Percentiles rank a stretch among this genome's conserved stretches.
phyloP scores from a whole-genome alignment of 2,113 vertebrate species.

The Hippocampus guttulatus region DNA sequence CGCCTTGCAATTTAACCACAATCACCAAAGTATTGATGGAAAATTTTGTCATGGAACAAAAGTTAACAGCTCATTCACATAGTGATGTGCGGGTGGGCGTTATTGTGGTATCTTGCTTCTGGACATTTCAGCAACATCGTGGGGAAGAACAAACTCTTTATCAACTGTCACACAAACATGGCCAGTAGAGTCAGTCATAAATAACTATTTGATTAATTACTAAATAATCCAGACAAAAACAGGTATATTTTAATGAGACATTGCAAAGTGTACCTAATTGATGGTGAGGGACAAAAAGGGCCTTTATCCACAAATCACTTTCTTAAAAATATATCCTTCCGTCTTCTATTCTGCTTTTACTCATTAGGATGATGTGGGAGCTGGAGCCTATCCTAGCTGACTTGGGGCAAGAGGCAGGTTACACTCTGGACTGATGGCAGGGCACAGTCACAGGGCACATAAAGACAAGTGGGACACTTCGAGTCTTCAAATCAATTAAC shows the following conservation, averaged over 20 bases:
- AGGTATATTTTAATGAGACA: not conserved
- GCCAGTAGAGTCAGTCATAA: not conserved
- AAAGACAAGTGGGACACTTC: too few relatives aligned
- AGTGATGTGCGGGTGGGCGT: too few relatives aligned
- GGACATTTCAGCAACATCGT: not conserved
- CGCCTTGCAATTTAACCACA: too few relatives aligned
- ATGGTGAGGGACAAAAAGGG: not conserved
- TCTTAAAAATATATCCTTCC: not conserved
- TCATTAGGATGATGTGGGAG: not conserved
- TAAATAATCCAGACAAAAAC: not conserved
- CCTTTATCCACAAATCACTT: not conserved
- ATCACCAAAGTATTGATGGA: too few relatives aligned
- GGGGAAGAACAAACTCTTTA: not conserved
- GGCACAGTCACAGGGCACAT: too few relatives aligned
- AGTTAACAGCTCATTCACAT: not conserved
- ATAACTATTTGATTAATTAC: not conserved
- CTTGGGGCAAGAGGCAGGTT: too few relatives aligned
- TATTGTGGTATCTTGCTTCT: not conserved
- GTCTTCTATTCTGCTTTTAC: not conserved
- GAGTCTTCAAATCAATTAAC: too few relatives aligned
- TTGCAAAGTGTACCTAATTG: not conserved
- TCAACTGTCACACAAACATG: not conserved
- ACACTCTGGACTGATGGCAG: too few relatives aligned
- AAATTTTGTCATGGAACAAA: not conserved
- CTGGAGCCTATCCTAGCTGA: too few relatives aligned